phyloP scores from a whole-genome alignment of 2,888 invertebrate genomes.

The Tridacna gigas region DNA sequence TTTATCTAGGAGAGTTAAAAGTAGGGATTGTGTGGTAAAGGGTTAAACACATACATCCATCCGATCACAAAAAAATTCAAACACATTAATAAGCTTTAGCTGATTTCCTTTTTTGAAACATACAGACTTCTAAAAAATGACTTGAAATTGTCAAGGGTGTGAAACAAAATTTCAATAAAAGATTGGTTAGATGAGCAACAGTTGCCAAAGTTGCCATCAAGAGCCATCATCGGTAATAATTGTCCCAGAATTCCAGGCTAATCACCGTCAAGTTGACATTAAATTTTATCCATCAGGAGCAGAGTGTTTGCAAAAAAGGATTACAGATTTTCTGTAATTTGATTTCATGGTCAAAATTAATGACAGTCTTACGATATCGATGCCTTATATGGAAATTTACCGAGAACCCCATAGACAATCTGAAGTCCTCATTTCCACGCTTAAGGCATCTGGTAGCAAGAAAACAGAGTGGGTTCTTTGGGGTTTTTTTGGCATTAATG shows the following conservation, averaged over 20 bases:
- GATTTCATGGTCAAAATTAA: slow-evolving; percentile 14
- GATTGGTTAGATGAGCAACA: slow-evolving; percentile 10
- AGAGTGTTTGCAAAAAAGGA: slow-evolving; percentile 19
- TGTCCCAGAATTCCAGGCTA: slow-evolving; percentile 3
- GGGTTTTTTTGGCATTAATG: no score
- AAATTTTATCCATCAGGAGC: slow-evolving; percentile 18
- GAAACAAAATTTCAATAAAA: slow-evolving; percentile 15
- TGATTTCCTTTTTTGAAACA: not conserved
- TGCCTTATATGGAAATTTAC: slow-evolving; percentile 3
- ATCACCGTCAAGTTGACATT: slow-evolving; percentile 20
- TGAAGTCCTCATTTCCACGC: no score
- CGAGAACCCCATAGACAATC: no score
- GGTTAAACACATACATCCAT: no score
- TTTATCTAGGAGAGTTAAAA: no score
- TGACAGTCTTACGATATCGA: slow-evolving; percentile 2
- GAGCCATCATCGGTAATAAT: slow-evolving; percentile 16
- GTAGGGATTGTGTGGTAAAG: no score
- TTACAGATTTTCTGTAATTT: slow-evolving; percentile 1
- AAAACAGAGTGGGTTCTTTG: no score
- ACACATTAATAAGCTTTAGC: not conserved
- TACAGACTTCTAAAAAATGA: no score
- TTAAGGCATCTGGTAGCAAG: no score
- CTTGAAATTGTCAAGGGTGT: not conserved
- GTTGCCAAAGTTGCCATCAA: slow-evolving; percentile 12
- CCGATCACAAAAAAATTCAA: no score